Evolutionary conservation across 2,888 invertebrate genomes (phyloP), one percentile per base, ranked within the genome.

Genomic region (Ophioninae sp.): DNA sequence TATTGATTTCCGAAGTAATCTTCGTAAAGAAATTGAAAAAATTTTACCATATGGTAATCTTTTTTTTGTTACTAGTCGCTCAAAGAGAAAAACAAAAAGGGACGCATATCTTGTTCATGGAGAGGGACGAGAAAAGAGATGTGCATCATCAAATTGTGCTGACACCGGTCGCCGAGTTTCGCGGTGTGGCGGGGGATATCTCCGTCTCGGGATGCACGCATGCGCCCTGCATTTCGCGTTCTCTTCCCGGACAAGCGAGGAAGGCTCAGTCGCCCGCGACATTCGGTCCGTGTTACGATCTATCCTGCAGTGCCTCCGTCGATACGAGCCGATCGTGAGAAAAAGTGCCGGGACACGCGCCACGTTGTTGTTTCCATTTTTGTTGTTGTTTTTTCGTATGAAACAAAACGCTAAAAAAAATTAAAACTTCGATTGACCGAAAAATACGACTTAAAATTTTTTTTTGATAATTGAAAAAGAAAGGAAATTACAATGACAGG

Each of bases 241-340:
- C 91, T 90, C 89, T 86, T 85, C 86, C 88, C 85, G 88, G 87
- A 81, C 87, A 88, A 87, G 88, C 88, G 90, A 89, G 89, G 88
- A 87, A 88, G 88, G 90, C 90, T 92, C 92, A 93, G 92, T 92
- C 91, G 92, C 87, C 91, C 92, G 92, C 92, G 92, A 93, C 92
- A 91, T 92, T 91, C 91, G 89, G 92, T 89, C 89, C 91, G 91
- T 90, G 92, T 90, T 90, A 91, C 91, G 90, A 90, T 90, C 89
- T 88, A 87, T 85, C 84, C 59, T 22, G 13, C 51, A 51, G 10
- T 51, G 58, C 84, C 82, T 87, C 77, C 75, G 82, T 82, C 79
- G 74, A 80, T 80, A 84, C 86, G 87, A 65, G 63, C 86, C 82
- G 85, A 82, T 86, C 86, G 86, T 85, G 86, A 85, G 81, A 87